phyloP scores from a whole-genome alignment of 35 echinoderm and acorn worm genomes.

The Holothuria glaberrima region DNA sequence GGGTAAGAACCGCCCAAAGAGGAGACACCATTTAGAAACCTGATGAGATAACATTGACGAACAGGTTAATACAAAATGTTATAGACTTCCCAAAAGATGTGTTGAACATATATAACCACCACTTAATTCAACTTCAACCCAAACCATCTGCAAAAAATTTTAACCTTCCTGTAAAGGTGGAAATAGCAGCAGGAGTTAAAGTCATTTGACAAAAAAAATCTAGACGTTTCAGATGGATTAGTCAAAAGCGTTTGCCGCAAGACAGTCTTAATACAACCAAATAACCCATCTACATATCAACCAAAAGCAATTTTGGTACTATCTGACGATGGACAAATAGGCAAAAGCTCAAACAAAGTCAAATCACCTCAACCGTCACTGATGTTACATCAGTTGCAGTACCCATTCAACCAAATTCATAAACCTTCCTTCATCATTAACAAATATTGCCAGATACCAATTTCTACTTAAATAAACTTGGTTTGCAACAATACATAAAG shows the following conservation, averaged over 20 bases:
- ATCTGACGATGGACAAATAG: not conserved
- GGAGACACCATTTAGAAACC: not conserved
- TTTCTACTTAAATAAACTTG: slow-evolving; percentile 11
- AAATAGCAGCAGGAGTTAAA: slow-evolving; percentile 45
- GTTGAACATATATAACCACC: not conserved
- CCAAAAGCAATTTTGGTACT: not conserved
- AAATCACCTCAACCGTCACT: not conserved
- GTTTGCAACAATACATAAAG: slow-evolving; percentile 8
- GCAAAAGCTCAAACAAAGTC: slow-evolving; percentile 9
- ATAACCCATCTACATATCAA: not conserved
- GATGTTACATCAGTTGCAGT: not conserved
- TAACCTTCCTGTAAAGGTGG: slow-evolving; percentile 11
- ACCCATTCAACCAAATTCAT: not conserved
- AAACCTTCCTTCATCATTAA: slow-evolving; percentile 20
- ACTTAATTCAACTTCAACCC: too few relatives aligned
- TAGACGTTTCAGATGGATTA: slow-evolving; percentile 82
- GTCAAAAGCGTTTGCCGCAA: slow-evolving; percentile 66
- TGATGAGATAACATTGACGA: not conserved
- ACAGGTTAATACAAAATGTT: not conserved
- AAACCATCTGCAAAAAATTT: not conserved
- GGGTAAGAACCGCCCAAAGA: not conserved
- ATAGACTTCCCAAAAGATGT: not conserved
- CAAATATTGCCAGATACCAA: slow-evolving; percentile 36
- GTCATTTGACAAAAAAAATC: slow-evolving; percentile 70
- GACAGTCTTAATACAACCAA: not conserved